Conservation (phyloP, 2,797 vertebrate species). For the Carduelis carduelis region DNA sequence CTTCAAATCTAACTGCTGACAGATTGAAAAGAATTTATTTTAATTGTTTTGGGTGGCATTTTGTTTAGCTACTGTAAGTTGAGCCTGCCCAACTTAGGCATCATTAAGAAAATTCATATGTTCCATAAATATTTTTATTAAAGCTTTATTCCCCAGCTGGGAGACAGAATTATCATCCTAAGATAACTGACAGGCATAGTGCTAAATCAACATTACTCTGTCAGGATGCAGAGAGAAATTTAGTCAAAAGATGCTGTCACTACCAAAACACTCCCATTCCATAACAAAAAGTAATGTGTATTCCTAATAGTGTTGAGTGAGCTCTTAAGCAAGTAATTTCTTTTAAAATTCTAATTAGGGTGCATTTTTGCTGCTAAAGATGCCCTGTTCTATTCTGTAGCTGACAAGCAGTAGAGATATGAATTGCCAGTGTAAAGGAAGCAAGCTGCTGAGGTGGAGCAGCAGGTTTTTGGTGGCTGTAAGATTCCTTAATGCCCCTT, state of each 20-base stretch:
- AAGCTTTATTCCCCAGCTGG: slow-evolving; percentile 24
- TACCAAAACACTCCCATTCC: neutral
- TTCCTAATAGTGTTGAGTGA: neutral
- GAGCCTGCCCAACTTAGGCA: neutral
- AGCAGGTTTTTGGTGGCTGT: neutral
- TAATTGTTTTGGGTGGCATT: neutral
- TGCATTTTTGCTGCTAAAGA: neutral
- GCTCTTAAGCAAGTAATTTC: slow-evolving; percentile 15
- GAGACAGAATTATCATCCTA: slow-evolving; percentile 19
- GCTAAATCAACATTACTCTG: slow-evolving; percentile 31
- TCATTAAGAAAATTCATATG: neutral
- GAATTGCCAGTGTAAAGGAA: neutral
- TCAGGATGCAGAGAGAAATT: slow-evolving; percentile 29
- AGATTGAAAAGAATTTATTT: neutral
- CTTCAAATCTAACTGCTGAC: neutral
- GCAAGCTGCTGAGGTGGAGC: neutral
- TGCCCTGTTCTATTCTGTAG: neutral
- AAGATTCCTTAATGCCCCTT: neutral
- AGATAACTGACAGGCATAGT: slow-evolving; percentile 37
- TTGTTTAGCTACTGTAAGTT: neutral
- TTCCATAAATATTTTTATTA: slow-evolving; percentile 56
- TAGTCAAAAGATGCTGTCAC: slow-evolving; percentile 33
- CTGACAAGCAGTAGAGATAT: neutral
- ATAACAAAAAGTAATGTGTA: neutral
- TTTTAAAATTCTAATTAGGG: slow-evolving; percentile 20